Percentiles rank a stretch among this genome's conserved stretches.
phyloP scores from a whole-genome alignment of 2,113 vertebrate genomes.

The Dasyornis broadbenti region DNA sequence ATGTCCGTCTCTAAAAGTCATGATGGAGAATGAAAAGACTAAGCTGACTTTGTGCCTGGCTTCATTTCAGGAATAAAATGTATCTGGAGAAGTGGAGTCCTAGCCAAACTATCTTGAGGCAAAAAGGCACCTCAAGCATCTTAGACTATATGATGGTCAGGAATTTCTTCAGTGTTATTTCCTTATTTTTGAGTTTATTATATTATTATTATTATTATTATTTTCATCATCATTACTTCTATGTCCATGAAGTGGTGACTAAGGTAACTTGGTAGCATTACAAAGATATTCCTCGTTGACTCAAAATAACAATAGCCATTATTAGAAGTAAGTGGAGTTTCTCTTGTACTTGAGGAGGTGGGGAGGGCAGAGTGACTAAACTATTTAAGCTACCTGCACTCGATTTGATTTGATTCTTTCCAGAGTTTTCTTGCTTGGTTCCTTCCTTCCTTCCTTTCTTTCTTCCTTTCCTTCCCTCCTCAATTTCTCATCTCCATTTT shows the following conservation, averaged over 20 bases:
- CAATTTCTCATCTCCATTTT: neutral
- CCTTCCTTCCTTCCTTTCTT: neutral
- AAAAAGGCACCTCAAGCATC: neutral
- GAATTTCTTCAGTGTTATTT: neutral
- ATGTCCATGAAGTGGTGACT: neutral
- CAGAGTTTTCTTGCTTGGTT: neutral
- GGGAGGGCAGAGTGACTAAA: neutral
- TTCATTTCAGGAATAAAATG: neutral
- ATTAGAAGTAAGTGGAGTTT: neutral
- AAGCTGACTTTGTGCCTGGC: neutral
- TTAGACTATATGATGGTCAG: neutral
- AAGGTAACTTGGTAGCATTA: neutral
- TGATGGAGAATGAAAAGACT: neutral
- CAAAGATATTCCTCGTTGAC: neutral
- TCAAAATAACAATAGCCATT: neutral
- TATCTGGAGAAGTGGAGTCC: neutral
- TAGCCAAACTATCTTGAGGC: neutral
- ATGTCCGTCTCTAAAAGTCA: neutral
- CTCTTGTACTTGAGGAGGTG: neutral
- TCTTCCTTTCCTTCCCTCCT: neutral
- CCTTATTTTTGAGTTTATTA: neutral
- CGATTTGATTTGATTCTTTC: neutral
- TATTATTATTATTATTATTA: neutral
- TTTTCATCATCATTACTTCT: neutral
- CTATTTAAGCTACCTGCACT: neutral